Percentiles rank a stretch among this genome's conserved stretches.
phyloP scores from a whole-genome alignment of 2,888 invertebrate genomes.

The Apeira syringaria region DNA sequence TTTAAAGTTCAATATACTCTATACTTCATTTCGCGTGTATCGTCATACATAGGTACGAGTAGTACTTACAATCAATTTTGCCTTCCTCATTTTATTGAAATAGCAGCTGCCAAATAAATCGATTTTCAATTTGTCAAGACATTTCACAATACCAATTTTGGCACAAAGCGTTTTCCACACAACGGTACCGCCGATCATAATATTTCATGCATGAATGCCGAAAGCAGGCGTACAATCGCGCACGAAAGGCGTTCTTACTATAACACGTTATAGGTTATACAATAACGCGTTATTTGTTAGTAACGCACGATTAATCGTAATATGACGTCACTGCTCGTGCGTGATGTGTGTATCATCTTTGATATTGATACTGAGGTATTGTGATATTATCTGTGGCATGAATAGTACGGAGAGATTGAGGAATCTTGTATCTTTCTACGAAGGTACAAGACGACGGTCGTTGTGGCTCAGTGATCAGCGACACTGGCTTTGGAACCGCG shows the following conservation, averaged over 20 bases:
- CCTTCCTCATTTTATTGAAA: conserved; percentile 10
- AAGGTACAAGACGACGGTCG: too few species aligned
- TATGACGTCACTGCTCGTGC: conserved; percentile 28
- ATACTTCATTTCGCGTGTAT: too few species aligned
- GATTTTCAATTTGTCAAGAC: conserved; percentile 32
- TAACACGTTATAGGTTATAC: conserved; percentile 11
- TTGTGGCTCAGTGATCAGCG: too few species aligned
- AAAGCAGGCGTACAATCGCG: conserved; percentile 34
- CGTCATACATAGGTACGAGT: too few species aligned
- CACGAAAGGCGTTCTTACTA: conserved; percentile 25
- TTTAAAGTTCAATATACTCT: too few species aligned
- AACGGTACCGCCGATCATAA: conserved; percentile 33
- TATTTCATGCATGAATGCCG: conserved; percentile 42
- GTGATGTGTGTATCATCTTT: conserved; percentile 28
- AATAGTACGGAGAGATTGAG: conserved; percentile 18
- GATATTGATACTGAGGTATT: conserved; percentile 20
- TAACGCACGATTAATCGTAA: conserved; percentile 30
- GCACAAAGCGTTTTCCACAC: conserved; percentile 30
- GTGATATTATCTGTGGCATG: conserved; percentile 9
- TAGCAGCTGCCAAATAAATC: conserved; percentile 27
- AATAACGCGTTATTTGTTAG: conserved; percentile 25
- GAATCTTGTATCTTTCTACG: conserved; percentile 20
- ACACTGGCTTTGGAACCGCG: too few species aligned
- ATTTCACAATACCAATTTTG: conserved; percentile 30
- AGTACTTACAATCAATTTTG: background rate